Base-by-base conservation (phyloP, 1,140 invertebrate genomes). In the Bombus haemorrhoidalis region DNA sequence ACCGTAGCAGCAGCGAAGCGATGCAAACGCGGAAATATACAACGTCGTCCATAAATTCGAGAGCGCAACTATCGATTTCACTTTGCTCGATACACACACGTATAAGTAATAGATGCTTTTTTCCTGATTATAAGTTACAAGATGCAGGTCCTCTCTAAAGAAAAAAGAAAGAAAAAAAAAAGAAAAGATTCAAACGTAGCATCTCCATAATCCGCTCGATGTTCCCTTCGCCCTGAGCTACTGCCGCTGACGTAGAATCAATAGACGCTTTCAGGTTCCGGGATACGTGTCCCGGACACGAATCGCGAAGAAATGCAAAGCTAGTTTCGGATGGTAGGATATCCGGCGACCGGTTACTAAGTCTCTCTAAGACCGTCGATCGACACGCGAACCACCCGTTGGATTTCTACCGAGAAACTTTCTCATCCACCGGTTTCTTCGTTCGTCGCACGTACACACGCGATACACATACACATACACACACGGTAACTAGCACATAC, bases 331-430 rank as follows among this genome's bases (percentile, higher is more conserved):
- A 34, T 28, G 9, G 18, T 41, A 75, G 25, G 32, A 66, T 68
- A 77, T 53, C 25, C 62, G 8, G 59, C 15, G 10, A 83, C 72
- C 72, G 34, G 43, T n/a, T 43, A 22, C 72, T 76, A 83, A 76
- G 72, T 53, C 81, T 34, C 34, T 15, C 32, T 53, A 83, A 83
- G 81, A 39, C 72, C n/a, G 59, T 41, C 81, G 73, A 83, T 83
- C 81, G 73, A 77, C 59, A 68, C 81, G 59, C 73, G 62, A 77
- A 74, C 81, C 62, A 68, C 15, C 74, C 73, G 32, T n/a, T 39
- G 73, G 53, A 77, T 77, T 77, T 66, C 62, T 28, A 68, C 28
- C 4, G 73, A 22, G 28, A 77, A 83, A 66, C 41, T 83, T 77
- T 39, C 68, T 47, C 62, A 68, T 76, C 81, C 62, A 39, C 47